Evolutionary conservation across 2,113 vertebrate genomes (phyloP), one percentile per base, ranked within the genome.

Genomic region (Dromaius novaehollandiae): DNA sequence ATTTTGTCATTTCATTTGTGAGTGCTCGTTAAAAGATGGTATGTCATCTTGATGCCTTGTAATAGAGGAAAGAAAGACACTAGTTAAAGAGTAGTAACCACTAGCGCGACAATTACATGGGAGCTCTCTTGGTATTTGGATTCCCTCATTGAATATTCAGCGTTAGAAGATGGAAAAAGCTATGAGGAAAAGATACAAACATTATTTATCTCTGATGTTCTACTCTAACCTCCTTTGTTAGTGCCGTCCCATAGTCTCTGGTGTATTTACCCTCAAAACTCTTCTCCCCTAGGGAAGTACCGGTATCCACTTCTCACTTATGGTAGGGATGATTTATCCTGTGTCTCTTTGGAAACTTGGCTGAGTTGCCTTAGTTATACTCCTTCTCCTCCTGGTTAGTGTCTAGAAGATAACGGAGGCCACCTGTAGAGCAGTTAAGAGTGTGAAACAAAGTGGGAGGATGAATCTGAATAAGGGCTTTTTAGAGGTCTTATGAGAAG

Each of bases 131-230:
- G 46, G 17, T 48, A 7, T 48, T 83, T 58, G 42, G 24, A 18
- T 25, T 92, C 38, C 19, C 14, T 71, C 20, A 2, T 30, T 11
- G 51, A 76, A 83, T 8, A 7, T 64, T 53, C 44, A 86, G 22
- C 17, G 5, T 51, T 83, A 28, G 32, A 48, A 11, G 1, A 73
- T 24, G 55, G 24, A 34, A 77, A 82, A 74, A 15, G 3, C 25
- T 48, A 1, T n/a, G 26, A 83, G 6, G 51, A 34, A 81, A 56
- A 38, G 56, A 42, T 14, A 28, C 19, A 61, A 80, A 81, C 42
- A 13, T 0, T 1, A 4, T 18, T 6, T 58, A 66, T 71, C n/a
- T 9, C 0, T 20, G 9, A 6, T 66, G 9, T 66, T 70, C 40
- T 71, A 7, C 36, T 28, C 7, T 26, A 58, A 28, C 15, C n/a